phyloP scores from a whole-genome alignment of 1,140 invertebrate species.

The Megalonaias nervosa region DNA sequence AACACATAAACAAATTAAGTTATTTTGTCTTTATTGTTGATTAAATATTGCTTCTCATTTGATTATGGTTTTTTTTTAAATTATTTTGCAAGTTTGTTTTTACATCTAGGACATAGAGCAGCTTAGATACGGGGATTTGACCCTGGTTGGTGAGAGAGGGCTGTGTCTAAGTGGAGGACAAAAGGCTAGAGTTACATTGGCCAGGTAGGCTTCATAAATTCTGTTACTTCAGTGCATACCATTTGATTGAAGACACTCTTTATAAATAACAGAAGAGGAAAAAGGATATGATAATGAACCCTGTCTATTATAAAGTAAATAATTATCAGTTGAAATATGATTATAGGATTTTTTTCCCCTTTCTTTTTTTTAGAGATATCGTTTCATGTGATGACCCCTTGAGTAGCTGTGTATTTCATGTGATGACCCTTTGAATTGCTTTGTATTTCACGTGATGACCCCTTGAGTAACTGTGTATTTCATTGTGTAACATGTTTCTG shows the following conservation, averaged over 20 bases:
- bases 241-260: neutral
- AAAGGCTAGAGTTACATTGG: slow-evolving; percentile 85
- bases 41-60: neutral
- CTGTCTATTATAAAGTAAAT: too few species aligned
- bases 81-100: neutral
- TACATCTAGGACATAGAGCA: slow-evolving; percentile 79
- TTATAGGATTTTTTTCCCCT: too few species aligned
- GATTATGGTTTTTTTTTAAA: neutral
- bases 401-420: too few species aligned
- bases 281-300: too few species aligned
- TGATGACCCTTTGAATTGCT: too few species aligned
- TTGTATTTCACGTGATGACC: too few species aligned
- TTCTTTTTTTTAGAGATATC: too few species aligned
- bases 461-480: too few species aligned
- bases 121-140: slow-evolving; percentile 85
- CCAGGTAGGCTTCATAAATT: slow-evolving; percentile 44
- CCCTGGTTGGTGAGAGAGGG: slow-evolving; percentile 89
- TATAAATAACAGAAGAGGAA: too few species aligned
- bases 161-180: slow-evolving; percentile 91
- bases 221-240: neutral
- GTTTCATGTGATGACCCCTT: too few species aligned
- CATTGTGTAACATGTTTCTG: too few species aligned
- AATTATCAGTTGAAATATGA: too few species aligned
- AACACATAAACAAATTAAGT: neutral
- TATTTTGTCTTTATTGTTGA: neutral